phyloP scores from a whole-genome alignment of 2,888 invertebrate genomes.

The Apeira syringaria region DNA sequence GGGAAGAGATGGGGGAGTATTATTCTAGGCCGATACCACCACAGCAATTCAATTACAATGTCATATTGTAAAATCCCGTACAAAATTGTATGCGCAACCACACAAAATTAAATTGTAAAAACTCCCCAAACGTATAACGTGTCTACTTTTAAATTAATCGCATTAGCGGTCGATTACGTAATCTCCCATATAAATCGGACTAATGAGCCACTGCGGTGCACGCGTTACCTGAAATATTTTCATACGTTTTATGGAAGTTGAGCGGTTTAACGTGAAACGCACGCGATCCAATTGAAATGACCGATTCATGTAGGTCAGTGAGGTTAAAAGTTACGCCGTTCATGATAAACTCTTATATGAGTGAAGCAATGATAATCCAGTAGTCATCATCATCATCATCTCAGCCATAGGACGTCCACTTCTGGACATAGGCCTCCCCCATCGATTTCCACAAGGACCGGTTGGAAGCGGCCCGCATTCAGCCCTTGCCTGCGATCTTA shows the following conservation, averaged over 20 bases:
- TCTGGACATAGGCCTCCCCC: too few species aligned
- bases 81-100: conserved; percentile 4
- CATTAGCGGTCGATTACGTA: conserved; percentile 29
- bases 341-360: too few species aligned
- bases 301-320: conserved; percentile 25
- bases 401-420: too few species aligned
- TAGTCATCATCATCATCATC: too few species aligned
- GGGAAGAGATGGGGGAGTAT: too few species aligned
- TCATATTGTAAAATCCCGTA: conserved; percentile 7
- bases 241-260: conserved; percentile 27
- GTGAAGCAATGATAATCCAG: too few species aligned
- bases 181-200: conserved; percentile 34
- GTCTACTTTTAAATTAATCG: conserved; percentile 25
- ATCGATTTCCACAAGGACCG: too few species aligned
- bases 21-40: too few species aligned
- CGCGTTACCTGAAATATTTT: conserved; percentile 32
- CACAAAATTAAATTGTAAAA: conserved; percentile 7
- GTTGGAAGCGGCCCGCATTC: too few species aligned
- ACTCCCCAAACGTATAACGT: conserved; percentile 16
- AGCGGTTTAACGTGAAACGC: conserved; percentile 26
- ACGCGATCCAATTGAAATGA: conserved; percentile 25
- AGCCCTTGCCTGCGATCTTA: too few species aligned
- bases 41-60: too few species aligned
- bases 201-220: conserved; percentile 34
- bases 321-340: conserved; percentile 20